Percentiles rank a stretch among this genome's conserved stretches.
Evolutionary conservation across 2,797 vertebrate species (phyloP).

Genomic region (Acomys russatus): DNA sequence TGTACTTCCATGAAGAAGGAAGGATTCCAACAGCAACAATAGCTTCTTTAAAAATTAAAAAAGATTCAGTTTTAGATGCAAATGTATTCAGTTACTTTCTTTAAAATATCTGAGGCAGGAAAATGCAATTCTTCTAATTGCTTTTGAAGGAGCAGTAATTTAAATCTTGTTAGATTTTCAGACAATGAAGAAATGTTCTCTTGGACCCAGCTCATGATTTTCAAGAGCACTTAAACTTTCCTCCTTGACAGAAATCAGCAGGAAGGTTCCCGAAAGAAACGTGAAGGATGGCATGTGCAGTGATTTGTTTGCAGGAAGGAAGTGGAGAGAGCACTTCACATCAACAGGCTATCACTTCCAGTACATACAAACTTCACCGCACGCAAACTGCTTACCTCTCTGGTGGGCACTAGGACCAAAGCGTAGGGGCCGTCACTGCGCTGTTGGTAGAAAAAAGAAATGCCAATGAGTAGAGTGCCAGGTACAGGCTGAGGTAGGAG

Average conservation of each 20-base stretch:
- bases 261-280: background rate
- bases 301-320: background rate
- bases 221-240: background rate
- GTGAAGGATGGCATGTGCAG: background rate
- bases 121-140: background rate
- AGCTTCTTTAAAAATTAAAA: background rate
- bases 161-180: conserved; percentile 39
- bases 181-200: background rate
- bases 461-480: background rate
- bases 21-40: background rate
- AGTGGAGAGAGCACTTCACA: accelerated
- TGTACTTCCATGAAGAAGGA: conserved; percentile 50
- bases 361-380: accelerated
- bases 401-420: conserved; percentile 94
- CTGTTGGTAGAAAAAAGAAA: conserved; percentile 83
- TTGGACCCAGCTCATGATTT: background rate
- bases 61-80: conserved; percentile 8
- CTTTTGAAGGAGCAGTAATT: background rate
- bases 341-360: background rate
- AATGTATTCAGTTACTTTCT: background rate
- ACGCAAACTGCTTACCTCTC: conserved; percentile 87
- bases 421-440: conserved; percentile 95
- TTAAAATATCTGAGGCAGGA: background rate
- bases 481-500: background rate
- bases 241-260: background rate